Base-by-base conservation (phyloP, 37 sponge, comb jelly and placozoan species). In the Aplysina aerophoba region DNA sequence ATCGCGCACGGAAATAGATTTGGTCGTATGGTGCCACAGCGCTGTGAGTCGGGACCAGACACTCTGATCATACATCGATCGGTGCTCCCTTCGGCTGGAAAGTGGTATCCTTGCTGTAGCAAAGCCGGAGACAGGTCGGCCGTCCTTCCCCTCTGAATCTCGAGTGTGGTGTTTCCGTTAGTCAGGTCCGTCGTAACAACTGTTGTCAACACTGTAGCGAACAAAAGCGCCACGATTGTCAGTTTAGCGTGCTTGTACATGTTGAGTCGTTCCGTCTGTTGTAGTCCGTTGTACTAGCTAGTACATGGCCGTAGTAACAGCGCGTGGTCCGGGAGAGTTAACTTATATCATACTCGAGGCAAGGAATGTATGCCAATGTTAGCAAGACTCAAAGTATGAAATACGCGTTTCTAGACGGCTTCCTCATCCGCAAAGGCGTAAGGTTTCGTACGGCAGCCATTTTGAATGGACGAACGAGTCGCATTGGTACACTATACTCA, bases 141-240 rank as follows among this genome's bases (percentile, higher is more conserved):
- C 20, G n/a, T 36, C 1, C 78, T 40, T 21, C 78, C 78, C 37
- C 78, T 75, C 25, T 75, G 25, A 1, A 41, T 44, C 1, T 1
- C 11, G 0, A 75, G 54, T 30, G 54, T 50, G 28, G 71, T 15
- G 34, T 69, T 69, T 24, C 25, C 54, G 78, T 75, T 50, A 19
- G 78, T 75, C 54, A 39, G 22, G 78, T 75, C 78, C 74, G 74
- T 73, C 74, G 12, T 37, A 33, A 73, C 35, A n/a, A n/a, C n/a
- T 44, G 50, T 44, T 44, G 50, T 44, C 50, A 44, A 3, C 22
- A 75, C 8, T 25, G 78, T 75, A 40, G 41, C 4, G 17, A 62
- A 13, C 11, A 62, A 62, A 62, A 13, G 12, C 64, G 28, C 24
- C 28, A 62, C 64, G 64, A 28, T 14, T 27, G 64, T 62, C 64